A percentile compares a stretch with the other conserved stretches of the same genome.
phyloP scores from a whole-genome alignment of 2,888 invertebrate species.

The Mechanitis mazaeus region DNA sequence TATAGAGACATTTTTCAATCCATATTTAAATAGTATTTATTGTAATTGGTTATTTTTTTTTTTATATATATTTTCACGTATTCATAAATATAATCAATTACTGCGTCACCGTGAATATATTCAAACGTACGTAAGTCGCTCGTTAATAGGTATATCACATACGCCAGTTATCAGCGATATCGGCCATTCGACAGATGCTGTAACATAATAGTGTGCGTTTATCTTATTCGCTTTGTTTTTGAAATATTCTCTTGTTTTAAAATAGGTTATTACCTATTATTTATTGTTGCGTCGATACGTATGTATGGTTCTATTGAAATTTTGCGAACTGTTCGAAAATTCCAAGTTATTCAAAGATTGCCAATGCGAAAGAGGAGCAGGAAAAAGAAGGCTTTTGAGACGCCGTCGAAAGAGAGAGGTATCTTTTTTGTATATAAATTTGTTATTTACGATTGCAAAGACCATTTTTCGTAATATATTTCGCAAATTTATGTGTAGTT shows the following conservation, averaged over 20 bases:
- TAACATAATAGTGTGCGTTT: conserved; percentile 40
- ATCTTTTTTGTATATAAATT: conserved; percentile 2
- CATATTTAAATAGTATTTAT: too few relatives aligned
- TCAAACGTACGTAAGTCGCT: conserved; percentile 45
- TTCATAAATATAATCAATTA: conserved; percentile 8
- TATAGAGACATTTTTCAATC: too few relatives aligned
- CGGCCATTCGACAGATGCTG: conserved; percentile 56
- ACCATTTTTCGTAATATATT: not conserved
- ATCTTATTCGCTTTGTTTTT: conserved; percentile 35
- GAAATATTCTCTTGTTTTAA: conserved; percentile 37
- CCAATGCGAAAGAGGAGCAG: conserved; percentile 73
- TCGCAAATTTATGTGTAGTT: conserved; percentile 8
- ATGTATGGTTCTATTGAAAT: conserved; percentile 58
- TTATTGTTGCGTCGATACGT: not conserved
- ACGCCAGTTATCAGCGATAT: conserved; percentile 63
- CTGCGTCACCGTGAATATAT: conserved; percentile 36
- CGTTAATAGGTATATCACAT: conserved; percentile 69
- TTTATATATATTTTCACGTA: too few relatives aligned
- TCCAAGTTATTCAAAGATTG: conserved; percentile 64
- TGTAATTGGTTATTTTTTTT: too few relatives aligned
- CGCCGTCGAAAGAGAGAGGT: conserved; percentile 55
- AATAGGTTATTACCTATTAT: conserved; percentile 2
- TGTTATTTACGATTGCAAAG: too few relatives aligned
- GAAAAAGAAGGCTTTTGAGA: conserved; percentile 66
- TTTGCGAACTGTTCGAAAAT: conserved; percentile 67